Conservation (phyloP, 2,888 invertebrate genomes). For the Cheilosia vulpina region DNA sequence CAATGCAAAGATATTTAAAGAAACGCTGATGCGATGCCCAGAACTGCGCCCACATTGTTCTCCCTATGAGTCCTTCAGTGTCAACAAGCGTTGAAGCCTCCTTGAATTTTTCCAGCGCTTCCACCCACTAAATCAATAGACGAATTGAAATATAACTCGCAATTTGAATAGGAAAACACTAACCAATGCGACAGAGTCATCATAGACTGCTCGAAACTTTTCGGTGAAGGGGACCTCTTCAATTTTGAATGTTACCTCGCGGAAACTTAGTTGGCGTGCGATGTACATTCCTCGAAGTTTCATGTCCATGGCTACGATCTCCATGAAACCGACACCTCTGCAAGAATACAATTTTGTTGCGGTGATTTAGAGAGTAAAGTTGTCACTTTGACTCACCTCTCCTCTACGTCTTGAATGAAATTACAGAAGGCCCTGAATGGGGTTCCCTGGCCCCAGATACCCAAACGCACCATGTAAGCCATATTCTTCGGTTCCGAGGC, state of each 20-base stretch:
- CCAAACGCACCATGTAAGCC: conserved; percentile 99
- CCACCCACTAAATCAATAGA: conserved; percentile 90
- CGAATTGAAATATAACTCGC: no score
- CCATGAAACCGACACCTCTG: conserved; percentile 99
- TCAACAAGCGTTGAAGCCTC: conserved; percentile 97
- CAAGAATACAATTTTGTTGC: conserved; percentile 18
- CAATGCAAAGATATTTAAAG: conserved; percentile 99
- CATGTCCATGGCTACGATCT: conserved; percentile 99
- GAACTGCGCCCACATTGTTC: conserved; percentile 99
- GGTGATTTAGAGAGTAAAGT: neutral
- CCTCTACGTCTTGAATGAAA: conserved; percentile 98
- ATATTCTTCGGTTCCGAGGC: conserved; percentile 99
- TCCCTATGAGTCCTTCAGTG: conserved; percentile 96
- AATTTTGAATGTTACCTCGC: conserved; percentile 98
- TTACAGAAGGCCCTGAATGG: conserved; percentile 97
- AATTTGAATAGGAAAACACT: conserved; percentile 77
- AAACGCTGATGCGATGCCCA: conserved; percentile 99
- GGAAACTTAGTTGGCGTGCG: conserved; percentile 98
- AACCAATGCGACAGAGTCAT: conserved; percentile 94
- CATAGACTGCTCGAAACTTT: conserved; percentile 95
- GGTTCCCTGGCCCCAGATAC: conserved; percentile 99
- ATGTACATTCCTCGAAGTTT: conserved; percentile 99
- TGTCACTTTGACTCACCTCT: conserved; percentile 86
- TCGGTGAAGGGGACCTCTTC: conserved; percentile 96
- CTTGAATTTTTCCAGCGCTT: conserved; percentile 97